Percentiles rank a stretch among this genome's conserved stretches.
Conservation (phyloP, 2,797 vertebrate genomes). For the Echiichthys vipera region DNA sequence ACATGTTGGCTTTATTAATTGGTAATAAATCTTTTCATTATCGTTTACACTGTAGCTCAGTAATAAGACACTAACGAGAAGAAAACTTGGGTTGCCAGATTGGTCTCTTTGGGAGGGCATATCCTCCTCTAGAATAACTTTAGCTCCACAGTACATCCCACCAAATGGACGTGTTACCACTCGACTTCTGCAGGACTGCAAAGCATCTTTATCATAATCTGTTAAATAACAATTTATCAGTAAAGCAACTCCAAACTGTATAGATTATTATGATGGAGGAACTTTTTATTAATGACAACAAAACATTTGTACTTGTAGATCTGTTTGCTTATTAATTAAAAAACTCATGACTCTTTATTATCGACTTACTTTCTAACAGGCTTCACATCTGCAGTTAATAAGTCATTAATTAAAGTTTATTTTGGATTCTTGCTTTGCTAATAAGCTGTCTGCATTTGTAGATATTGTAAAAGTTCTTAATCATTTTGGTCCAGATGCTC, state of each 20-base stretch:
- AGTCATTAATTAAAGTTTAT: conserved; percentile 11
- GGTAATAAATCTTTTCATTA: not conserved
- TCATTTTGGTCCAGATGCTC: not conserved
- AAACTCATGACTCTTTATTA: not conserved
- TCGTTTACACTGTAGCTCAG: not conserved
- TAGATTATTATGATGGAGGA: conserved; percentile 1
- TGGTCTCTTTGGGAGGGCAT: not conserved
- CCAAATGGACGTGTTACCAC: not conserved
- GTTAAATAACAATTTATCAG: not conserved
- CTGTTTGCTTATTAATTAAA: conserved; percentile 9
- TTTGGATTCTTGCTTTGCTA: not conserved
- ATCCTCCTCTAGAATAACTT: not conserved
- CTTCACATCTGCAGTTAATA: not conserved
- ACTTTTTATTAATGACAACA: not conserved
- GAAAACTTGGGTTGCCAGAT: not conserved
- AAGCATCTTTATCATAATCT: not conserved
- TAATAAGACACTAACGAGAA: not conserved
- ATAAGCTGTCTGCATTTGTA: not conserved
- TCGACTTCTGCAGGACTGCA: not conserved
- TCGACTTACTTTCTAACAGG: not conserved
- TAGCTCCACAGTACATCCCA: too few species aligned
- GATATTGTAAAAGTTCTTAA: conserved; percentile 4
- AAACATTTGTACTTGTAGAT: not conserved
- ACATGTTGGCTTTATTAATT: not conserved
- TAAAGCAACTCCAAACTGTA: not conserved